Conservation (phyloP, 1,140 invertebrate genomes). For the Apis dorsata region DNA sequence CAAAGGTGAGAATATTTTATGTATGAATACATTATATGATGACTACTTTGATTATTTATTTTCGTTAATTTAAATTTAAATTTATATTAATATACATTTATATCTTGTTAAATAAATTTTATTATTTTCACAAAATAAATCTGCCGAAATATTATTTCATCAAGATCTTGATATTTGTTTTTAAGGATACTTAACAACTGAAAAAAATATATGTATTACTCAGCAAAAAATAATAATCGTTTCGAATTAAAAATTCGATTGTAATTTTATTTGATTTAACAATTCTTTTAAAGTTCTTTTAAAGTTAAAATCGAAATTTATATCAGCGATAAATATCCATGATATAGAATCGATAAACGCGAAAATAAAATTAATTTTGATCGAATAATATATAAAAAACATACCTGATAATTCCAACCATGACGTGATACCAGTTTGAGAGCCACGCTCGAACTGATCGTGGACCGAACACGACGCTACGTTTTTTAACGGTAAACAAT, state of each 20-base stretch:
- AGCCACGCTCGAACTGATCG: constrained; percentile 66
- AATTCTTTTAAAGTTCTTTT: background rate
- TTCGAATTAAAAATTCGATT: no score
- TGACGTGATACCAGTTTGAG: constrained; percentile 59
- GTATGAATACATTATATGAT: background rate
- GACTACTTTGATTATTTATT: background rate
- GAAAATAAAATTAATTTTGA: background rate
- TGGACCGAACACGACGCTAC: constrained; percentile 48
- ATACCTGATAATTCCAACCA: constrained; percentile 73
- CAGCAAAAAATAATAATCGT: background rate
- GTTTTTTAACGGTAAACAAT: constrained; percentile 72
- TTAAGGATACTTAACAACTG: background rate
- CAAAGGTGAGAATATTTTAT: constrained; percentile 28
- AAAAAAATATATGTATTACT: background rate
- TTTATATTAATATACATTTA: no score
- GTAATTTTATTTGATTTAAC: background rate
- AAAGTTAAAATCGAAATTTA: background rate
- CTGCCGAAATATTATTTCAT: no score
- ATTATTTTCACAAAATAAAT: no score
- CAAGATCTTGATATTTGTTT: no score
- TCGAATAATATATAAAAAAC: constrained; percentile 17
- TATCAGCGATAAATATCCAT: background rate
- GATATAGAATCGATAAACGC: background rate
- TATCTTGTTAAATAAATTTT: no score
- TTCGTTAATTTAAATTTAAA: no score